Evolutionary conservation across 2,113 vertebrate species (phyloP).

Genomic region (Petrocephalus microphthalmus): DNA sequence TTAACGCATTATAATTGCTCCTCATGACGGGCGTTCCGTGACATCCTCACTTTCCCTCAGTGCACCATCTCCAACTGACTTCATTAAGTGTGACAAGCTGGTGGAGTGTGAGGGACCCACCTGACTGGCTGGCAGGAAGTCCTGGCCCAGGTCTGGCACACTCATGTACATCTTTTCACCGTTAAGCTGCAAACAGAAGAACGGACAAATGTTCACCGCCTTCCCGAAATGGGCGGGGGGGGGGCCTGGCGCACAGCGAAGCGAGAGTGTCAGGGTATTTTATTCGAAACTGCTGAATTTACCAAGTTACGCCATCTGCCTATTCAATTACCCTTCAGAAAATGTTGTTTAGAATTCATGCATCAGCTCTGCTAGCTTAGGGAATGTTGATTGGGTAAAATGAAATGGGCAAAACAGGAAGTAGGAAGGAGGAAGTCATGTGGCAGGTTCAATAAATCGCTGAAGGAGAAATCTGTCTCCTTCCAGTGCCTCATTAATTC

Average conservation of each 20-base stretch:
- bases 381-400: background rate
- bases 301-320: background rate
- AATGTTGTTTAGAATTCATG: background rate
- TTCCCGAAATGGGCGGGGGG: background rate
- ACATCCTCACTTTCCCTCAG: background rate
- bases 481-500: background rate
- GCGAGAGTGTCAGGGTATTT: background rate
- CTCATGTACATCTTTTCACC: constrained; percentile 94
- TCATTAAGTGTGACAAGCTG: constrained; percentile 66
- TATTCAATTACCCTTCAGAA: background rate
- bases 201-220: constrained; percentile 48
- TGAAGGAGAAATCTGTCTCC: background rate
- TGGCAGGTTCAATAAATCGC: background rate
- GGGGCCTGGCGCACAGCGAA: background rate
- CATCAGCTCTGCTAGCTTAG: background rate
- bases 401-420: background rate
- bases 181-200: constrained; percentile 85
- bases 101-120: constrained; percentile 85
- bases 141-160: constrained; percentile 84
- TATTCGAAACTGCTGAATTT: background rate
- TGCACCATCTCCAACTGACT: background rate
- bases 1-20: constrained; percentile 83
- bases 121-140: constrained; percentile 91
- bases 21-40: constrained; percentile 60
- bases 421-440: background rate